Percentiles rank a stretch among this genome's conserved stretches.
Conservation (phyloP, 2,888 invertebrate species). For the Microplitis manilae region DNA sequence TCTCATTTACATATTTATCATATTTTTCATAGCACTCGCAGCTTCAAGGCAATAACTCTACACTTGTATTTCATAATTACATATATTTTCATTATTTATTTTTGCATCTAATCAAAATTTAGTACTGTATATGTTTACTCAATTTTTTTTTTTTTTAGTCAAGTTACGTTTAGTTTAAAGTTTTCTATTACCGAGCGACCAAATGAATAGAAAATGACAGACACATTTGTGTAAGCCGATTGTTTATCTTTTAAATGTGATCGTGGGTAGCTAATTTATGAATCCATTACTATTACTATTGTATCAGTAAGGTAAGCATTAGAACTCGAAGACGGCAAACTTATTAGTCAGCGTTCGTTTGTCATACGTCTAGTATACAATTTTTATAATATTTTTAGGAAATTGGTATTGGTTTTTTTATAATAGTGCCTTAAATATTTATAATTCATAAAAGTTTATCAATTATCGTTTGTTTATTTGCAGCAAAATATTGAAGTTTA, state of each 20-base stretch:
- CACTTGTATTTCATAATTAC: background rate
- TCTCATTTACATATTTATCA: background rate
- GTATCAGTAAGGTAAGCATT: background rate
- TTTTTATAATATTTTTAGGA: no score
- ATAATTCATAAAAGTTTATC: no score
- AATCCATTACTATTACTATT: background rate
- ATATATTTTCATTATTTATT: background rate
- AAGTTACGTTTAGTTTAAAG: background rate
- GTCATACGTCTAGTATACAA: background rate
- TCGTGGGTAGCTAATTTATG: background rate
- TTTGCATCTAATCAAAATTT: background rate
- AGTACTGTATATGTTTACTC: background rate
- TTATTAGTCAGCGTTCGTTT: constrained; percentile 1
- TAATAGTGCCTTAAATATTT: no score
- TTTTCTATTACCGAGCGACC: background rate
- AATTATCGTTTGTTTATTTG: no score
- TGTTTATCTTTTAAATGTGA: background rate
- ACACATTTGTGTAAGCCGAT: constrained; percentile 1
- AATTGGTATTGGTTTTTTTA: no score
- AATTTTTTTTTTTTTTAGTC: background rate
- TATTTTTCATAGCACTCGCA: background rate
- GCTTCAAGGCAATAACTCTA: background rate
- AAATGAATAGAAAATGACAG: background rate
- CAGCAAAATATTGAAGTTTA: no score
- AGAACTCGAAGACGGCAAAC: background rate